phyloP scores from a whole-genome alignment of 30 jellyfish, hydroid and myxozoan species.

The Aurelia aurita region DNA sequence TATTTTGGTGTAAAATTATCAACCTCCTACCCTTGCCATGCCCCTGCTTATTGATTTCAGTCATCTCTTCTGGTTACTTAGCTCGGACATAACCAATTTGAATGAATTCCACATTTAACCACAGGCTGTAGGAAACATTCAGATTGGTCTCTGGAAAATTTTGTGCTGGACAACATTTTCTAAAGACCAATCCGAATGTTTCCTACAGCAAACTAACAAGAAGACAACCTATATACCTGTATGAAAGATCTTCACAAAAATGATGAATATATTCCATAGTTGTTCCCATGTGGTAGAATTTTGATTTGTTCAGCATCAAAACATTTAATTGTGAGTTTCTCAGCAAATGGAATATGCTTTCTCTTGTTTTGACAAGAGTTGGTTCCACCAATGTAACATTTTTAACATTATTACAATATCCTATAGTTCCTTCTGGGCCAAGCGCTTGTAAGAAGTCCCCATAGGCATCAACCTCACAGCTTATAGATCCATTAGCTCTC shows the following conservation, averaged over 20 bases:
- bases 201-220: background rate
- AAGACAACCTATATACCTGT: conserved; percentile 64
- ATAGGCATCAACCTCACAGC: conserved; percentile 96
- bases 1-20: too few species aligned
- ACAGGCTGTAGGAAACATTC: too few species aligned
- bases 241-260: conserved; percentile 71
- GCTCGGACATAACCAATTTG: too few species aligned
- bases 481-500: conserved; percentile 35
- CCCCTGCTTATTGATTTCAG: too few species aligned
- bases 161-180: too few species aligned
- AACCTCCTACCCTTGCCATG: too few species aligned
- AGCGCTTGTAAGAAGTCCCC: conserved; percentile 95
- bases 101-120: too few species aligned
- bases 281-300: conserved; percentile 96
- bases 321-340: conserved; percentile 65
- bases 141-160: too few species aligned
- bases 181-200: too few species aligned
- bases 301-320: conserved; percentile 81
- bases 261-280: conserved; percentile 84
- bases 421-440: conserved; percentile 91
- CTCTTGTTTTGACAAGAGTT: conserved; percentile 75
- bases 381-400: conserved; percentile 83
- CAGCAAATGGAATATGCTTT: conserved; percentile 61
- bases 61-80: too few species aligned
- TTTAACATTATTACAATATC: conserved; percentile 77